Base-by-base conservation (phyloP, 2,888 invertebrate species). In the Eristalis pertinax region DNA sequence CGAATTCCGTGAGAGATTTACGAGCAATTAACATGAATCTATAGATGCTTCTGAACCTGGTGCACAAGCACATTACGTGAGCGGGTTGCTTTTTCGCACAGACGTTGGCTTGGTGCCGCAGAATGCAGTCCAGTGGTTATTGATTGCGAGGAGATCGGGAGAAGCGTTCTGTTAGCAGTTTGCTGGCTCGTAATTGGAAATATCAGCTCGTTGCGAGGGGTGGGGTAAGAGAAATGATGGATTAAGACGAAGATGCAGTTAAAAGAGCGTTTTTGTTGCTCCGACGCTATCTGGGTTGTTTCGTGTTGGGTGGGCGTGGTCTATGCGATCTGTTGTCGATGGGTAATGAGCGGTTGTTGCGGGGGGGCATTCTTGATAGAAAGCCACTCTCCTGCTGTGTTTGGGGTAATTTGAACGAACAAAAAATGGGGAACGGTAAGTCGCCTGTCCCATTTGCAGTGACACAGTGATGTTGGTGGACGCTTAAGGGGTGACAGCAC, bases 1-100 rank as follows among this genome's bases (percentile, higher is more conserved):
- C 41, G 69, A 74, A 70, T 68, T 76, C 56, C 72, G 15, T 32
- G 67, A 35, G 69, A 85, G 77, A 85, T 85, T 81, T 81, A 85
- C 69, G 60, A 62, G 60, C 86, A 82, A 75, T 82, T 70, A 75
- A 68, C 82, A 79, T 70, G 82, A 29, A 75, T 74, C 50, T 24
- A 19, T 38, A 43, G 26, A 50, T 67, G 65, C 50, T 29, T 69
- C 58, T 50, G n/a, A 38, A 72, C 73, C 72, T 84, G 56, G 72
- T 35, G 69, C 64, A 29, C 50, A 50, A n/a, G 50, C 50, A 50
- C 50, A 19, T n/a, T 7, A 32, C n/a, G 19, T 8, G 19, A 7
- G 50, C 2, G 50, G 19, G 4, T 19, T 38, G 69, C 29, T 62
- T 13, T 65, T 65, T 32, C 0, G 22, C 19, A 29, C 38, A 65